Conservation (phyloP, 2,888 invertebrate genomes). For the Tenthredo distinguenda region DNA sequence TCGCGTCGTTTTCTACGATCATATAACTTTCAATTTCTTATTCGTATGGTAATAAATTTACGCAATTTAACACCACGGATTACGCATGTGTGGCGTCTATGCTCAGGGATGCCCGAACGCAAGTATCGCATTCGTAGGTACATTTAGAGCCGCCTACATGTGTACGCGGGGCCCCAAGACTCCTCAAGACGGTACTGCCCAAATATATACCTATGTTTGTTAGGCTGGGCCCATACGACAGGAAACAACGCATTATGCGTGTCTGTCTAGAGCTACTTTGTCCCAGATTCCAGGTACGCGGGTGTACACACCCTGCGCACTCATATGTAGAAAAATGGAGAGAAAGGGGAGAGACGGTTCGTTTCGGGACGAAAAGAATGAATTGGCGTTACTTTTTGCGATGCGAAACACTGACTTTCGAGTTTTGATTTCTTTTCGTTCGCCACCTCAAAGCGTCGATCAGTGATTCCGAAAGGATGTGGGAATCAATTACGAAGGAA, state of each 20-base stretch:
- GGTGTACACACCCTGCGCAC: neutral
- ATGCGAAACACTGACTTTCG: too few relatives aligned
- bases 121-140: neutral
- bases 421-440: too few relatives aligned
- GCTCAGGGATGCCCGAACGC: neutral
- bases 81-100: neutral
- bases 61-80: neutral
- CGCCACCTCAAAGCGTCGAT: too few relatives aligned
- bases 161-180: neutral
- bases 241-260: conserved; percentile 12
- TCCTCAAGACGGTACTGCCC: neutral
- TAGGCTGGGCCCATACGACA: conserved; percentile 4
- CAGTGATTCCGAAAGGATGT: too few relatives aligned
- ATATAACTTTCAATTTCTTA: neutral
- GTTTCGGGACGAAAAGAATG: too few relatives aligned
- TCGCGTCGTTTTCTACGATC: neutral
- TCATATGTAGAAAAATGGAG: too few relatives aligned
- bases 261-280: conserved; percentile 26
- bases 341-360: too few relatives aligned
- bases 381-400: too few relatives aligned
- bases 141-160: neutral
- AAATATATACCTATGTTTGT: conserved; percentile 7
- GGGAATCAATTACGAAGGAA: too few relatives aligned
- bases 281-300: conserved; percentile 39
- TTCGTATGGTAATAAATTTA: neutral